Conservation (phyloP, 35 echinoderm and acorn worm species). For the Ophiothrix spiculata region DNA sequence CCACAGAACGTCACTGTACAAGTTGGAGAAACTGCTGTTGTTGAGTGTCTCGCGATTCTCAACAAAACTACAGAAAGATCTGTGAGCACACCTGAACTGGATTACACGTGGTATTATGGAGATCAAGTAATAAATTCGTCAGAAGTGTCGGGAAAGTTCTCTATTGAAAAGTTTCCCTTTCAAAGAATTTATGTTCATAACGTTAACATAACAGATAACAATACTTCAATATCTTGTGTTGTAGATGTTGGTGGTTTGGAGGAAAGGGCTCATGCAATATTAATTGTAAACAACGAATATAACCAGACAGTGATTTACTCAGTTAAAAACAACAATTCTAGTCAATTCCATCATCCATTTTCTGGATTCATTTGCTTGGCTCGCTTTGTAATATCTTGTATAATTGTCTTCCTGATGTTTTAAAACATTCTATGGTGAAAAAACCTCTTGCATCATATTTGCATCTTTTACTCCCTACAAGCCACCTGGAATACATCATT, state of each 20-base stretch:
- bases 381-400: too few species aligned
- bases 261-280: background rate
- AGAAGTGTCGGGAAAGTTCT: background rate
- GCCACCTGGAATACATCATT: too few species aligned
- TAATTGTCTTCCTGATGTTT: too few species aligned
- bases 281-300: background rate
- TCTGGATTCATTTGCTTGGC: too few species aligned
- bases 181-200: background rate
- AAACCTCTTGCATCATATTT: too few species aligned
- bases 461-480: too few species aligned
- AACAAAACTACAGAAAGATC: background rate
- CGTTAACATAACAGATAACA: background rate
- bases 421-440: too few species aligned
- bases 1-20: background rate
- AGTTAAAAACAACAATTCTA: too few species aligned
- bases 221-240: background rate
- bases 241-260: background rate
- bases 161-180: background rate
- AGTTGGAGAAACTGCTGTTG: background rate
- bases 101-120: background rate
- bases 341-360: too few species aligned
- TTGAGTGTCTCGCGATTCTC: background rate
- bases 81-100: background rate
- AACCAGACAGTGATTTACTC: too few species aligned
- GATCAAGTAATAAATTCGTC: background rate